Evolutionary conservation across 2,888 invertebrate species (phyloP).

Genomic region (Temnothorax ravouxi): DNA sequence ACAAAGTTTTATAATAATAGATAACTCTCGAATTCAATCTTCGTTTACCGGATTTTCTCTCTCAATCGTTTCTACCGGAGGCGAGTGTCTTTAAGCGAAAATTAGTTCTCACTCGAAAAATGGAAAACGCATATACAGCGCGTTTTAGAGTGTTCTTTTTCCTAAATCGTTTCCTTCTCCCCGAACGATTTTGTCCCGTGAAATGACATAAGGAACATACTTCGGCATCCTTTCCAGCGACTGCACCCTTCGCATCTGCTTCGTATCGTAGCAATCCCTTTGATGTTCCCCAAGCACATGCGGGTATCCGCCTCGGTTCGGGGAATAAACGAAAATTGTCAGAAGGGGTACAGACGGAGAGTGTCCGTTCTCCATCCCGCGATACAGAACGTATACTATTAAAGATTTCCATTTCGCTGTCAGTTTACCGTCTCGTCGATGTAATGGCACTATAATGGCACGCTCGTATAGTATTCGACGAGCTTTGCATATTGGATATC

Average conservation of each 20-base stretch:
- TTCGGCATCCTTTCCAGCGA: slow-evolving; percentile 44
- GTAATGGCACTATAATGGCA: slow-evolving; percentile 24
- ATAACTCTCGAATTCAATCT: slow-evolving; percentile 43
- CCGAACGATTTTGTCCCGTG: slow-evolving; percentile 62
- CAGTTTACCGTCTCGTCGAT: slow-evolving; percentile 16
- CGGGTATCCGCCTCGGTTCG: slow-evolving; percentile 57
- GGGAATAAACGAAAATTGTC: slow-evolving; percentile 71
- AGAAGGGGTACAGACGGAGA: slow-evolving; percentile 10
- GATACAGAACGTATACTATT: slow-evolving; percentile 43
- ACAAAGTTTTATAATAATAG: slow-evolving; percentile 23
- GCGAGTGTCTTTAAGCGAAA: slow-evolving; percentile 46
- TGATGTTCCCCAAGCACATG: slow-evolving; percentile 64
- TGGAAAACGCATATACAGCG: slow-evolving; percentile 62
- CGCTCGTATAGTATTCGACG: slow-evolving; percentile 8
- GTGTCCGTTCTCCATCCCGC: background rate
- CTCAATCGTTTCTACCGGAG: slow-evolving; percentile 49
- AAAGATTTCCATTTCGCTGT: slow-evolving; percentile 47
- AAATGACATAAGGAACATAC: slow-evolving; percentile 61
- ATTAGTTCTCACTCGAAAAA: slow-evolving; percentile 53
- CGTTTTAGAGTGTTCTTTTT: slow-evolving; percentile 44
- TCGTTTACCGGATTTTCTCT: slow-evolving; percentile 25
- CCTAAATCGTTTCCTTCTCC: slow-evolving; percentile 67
- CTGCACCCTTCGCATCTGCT: slow-evolving; percentile 12
- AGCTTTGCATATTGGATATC: slow-evolving; percentile 40
- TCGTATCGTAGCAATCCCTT: slow-evolving; percentile 60